Conservation (phyloP, 2,888 invertebrate genomes). For the Rhyacophila evoluta region DNA sequence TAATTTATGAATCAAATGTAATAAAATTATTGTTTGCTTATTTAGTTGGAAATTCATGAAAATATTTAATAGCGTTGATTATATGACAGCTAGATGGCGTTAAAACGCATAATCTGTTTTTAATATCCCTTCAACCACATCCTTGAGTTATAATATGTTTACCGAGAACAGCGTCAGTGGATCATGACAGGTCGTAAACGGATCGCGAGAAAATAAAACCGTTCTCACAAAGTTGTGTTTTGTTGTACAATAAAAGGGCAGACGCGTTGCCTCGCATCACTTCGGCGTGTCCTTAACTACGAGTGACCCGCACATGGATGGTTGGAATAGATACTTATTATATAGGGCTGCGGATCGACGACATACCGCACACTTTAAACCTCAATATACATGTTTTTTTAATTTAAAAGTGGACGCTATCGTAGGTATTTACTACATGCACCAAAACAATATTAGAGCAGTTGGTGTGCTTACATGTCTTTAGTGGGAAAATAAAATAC, state of each 20-base stretch:
- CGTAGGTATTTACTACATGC: too few relatives aligned
- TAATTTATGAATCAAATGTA: too few relatives aligned
- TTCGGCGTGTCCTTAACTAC: neutral
- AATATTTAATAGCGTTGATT: too few relatives aligned
- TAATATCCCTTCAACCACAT: neutral
- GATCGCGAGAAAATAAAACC: neutral
- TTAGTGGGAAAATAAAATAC: too few relatives aligned
- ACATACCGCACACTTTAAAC: neutral
- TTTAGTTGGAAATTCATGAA: too few relatives aligned
- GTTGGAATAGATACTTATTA: too few relatives aligned
- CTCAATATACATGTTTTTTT: too few relatives aligned
- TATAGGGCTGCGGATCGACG: neutral
- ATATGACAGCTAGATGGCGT: neutral
- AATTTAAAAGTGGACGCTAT: too few relatives aligned
- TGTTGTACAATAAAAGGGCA: neutral
- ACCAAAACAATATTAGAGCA: too few relatives aligned
- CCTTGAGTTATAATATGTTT: constrained; percentile 1
- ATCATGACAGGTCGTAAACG: constrained; percentile 14
- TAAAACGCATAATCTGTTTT: neutral
- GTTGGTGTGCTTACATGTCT: too few relatives aligned
- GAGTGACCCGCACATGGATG: neutral
- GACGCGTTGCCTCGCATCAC: neutral
- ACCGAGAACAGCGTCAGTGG: neutral
- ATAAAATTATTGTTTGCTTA: too few relatives aligned
- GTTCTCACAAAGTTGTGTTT: neutral